These are phyloP conservation scores for Ceratoteleas bidentatus DNA, from an alignment of 1,140 invertebrate species.

Conservation along the genomic window DNA sequence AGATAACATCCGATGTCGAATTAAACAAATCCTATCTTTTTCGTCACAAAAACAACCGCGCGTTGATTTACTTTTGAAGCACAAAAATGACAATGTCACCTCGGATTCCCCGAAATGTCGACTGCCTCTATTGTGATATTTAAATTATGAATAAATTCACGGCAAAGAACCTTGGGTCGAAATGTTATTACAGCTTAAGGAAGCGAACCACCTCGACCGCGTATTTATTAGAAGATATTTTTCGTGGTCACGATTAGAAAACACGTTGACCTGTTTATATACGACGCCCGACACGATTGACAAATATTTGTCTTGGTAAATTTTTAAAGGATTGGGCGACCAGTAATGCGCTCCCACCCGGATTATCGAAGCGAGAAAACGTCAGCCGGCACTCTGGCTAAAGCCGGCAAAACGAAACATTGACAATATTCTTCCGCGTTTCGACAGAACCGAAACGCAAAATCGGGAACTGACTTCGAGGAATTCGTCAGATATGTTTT, in stretches of 20 bases:
- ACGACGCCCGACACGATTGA: conserved; percentile 77
- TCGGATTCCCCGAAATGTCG: too few relatives aligned
- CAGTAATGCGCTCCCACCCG: conserved; percentile 72
- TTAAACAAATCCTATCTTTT: conserved; percentile 6
- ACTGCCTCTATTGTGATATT: conserved; percentile 8
- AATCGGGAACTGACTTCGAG: too few relatives aligned
- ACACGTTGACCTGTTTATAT: conserved; percentile 78
- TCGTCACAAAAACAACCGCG: neutral
- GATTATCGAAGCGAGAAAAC: conserved; percentile 72
- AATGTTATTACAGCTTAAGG: conserved; percentile 60
- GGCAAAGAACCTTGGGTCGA: neutral
- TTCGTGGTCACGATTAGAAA: conserved; percentile 67
- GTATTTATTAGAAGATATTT: conserved; percentile 39
- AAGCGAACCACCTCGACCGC: conserved; percentile 36
- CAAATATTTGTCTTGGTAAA: conserved; percentile 79
- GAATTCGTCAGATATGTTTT: neutral
- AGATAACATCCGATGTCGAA: conserved; percentile 17
- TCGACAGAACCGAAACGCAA: too few relatives aligned
- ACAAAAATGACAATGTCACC: too few relatives aligned
- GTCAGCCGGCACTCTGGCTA: conserved; percentile 39
- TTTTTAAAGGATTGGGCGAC: conserved; percentile 70
- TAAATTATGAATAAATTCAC: conserved; percentile 48
- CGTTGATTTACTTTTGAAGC: conserved; percentile 4
- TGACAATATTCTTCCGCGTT: neutral
- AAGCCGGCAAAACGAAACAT: conserved; percentile 39